Conservation (phyloP, 1,140 invertebrate species). For the Camponotus vicinus region DNA sequence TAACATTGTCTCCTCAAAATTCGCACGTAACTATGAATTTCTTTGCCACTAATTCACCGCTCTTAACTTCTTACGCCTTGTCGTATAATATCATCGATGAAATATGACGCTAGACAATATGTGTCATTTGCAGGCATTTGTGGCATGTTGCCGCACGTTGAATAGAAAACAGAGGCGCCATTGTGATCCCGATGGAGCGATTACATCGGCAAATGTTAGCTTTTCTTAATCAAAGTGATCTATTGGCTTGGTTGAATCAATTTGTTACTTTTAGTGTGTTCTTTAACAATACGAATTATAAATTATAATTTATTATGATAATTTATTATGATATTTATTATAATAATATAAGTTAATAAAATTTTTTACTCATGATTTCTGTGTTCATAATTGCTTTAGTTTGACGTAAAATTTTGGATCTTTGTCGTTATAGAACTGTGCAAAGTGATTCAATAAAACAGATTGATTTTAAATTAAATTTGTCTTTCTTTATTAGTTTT, state of each 20-base stretch:
- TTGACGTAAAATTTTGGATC: not conserved
- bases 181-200: not conserved
- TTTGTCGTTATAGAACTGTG: not conserved
- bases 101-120: conserved; percentile 28
- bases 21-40: not conserved
- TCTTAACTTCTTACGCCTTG: conserved; percentile 24
- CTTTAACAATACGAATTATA: not conserved
- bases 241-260: not conserved
- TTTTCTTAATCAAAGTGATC: not conserved
- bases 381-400: not conserved
- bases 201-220: conserved; percentile 16
- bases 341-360: not conserved
- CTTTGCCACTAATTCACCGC: conserved; percentile 15
- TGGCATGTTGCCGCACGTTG: not conserved
- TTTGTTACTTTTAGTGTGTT: not conserved
- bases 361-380: not conserved
- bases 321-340: no score
- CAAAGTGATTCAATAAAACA: not conserved
- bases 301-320: not conserved
- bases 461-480: conserved; percentile 30
- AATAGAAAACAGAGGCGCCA: not conserved
- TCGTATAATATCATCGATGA: conserved; percentile 12
- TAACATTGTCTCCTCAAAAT: not conserved
- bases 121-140: conserved; percentile 36
- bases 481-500: not conserved